phyloP scores from a whole-genome alignment of 2,113 vertebrate species.

The Ameiurus melas region DNA sequence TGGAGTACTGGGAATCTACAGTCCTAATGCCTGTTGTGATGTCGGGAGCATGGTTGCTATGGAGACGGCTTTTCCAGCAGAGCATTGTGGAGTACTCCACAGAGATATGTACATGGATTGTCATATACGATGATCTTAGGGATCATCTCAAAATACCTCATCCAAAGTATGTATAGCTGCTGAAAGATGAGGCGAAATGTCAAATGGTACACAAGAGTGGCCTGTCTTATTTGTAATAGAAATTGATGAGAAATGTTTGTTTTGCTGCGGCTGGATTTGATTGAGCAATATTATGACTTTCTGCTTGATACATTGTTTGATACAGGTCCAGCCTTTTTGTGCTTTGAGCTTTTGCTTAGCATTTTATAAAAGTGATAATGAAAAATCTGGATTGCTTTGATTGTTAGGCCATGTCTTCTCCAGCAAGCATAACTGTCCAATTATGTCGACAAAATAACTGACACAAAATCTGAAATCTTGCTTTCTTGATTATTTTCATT shows the following conservation, averaged over 20 bases:
- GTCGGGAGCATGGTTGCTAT: slow-evolving; percentile 67
- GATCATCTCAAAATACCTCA: slow-evolving; percentile 51
- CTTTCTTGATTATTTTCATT: background rate
- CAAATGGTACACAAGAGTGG: background rate
- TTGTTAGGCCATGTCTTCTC: background rate
- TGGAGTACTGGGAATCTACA: slow-evolving; percentile 12
- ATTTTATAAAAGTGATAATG: slow-evolving; percentile 17
- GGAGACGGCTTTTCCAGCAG: slow-evolving; percentile 63
- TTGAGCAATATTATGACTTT: background rate
- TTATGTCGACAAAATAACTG: background rate
- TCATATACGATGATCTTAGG: slow-evolving; percentile 58
- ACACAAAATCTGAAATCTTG: background rate
- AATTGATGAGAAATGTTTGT: background rate
- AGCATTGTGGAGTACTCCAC: slow-evolving; percentile 74
- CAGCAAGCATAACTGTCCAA: background rate
- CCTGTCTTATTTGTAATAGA: background rate
- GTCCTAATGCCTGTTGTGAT: slow-evolving; percentile 52
- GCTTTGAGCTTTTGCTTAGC: slow-evolving; percentile 17
- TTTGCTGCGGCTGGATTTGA: background rate
- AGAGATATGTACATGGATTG: slow-evolving; percentile 65
- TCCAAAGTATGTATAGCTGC: background rate
- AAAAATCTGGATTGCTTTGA: background rate
- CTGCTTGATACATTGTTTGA: background rate
- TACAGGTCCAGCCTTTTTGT: background rate
- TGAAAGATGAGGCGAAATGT: background rate